Percentiles rank a stretch among this genome's conserved stretches.
These are phyloP conservation scores for Drosophila seclusa DNA, from an alignment of 2,888 invertebrate species.

Conservation along the genomic window DNA sequence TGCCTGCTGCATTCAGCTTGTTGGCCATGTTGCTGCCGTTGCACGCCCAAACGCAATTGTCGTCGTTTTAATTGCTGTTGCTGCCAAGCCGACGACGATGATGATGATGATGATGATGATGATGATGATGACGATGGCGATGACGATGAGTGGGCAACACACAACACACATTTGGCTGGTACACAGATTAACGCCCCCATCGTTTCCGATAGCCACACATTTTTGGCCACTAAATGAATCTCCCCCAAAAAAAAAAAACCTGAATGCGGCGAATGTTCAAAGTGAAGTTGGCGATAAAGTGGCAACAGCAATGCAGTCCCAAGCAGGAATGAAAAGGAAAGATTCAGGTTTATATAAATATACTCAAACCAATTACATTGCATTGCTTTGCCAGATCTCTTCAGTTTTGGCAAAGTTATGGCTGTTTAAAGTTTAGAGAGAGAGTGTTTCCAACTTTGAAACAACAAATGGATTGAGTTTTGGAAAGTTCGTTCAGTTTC, in stretches of 20 bases:
- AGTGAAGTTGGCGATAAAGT: conserved; percentile 24
- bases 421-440: not conserved
- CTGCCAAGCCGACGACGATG: conserved; percentile 23
- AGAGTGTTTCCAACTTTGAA: not conserved
- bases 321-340: conserved; percentile 12
- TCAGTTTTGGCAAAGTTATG: not conserved
- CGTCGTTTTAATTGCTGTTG: conserved; percentile 75
- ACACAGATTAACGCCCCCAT: conserved; percentile 62
- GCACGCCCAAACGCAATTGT: conserved; percentile 74
- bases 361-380: not conserved
- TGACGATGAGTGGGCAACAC: conserved; percentile 53
- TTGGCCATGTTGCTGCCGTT: conserved; percentile 38
- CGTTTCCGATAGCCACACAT: conserved; percentile 40
- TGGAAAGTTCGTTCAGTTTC: fast-evolving
- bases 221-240: conserved; percentile 30
- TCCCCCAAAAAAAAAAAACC: conserved; percentile 7
- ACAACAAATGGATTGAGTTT: not conserved
- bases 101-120: conserved; percentile 23
- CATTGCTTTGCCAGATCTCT: not conserved
- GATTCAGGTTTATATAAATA: not conserved
- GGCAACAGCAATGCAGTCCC: conserved; percentile 21
- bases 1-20: conserved; percentile 6
- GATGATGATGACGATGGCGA: conserved; percentile 23
- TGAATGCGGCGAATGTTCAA: conserved; percentile 42
- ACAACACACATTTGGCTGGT: conserved; percentile 48